Conservation (phyloP, 2,888 invertebrate species). For the Trachelus stipa region DNA sequence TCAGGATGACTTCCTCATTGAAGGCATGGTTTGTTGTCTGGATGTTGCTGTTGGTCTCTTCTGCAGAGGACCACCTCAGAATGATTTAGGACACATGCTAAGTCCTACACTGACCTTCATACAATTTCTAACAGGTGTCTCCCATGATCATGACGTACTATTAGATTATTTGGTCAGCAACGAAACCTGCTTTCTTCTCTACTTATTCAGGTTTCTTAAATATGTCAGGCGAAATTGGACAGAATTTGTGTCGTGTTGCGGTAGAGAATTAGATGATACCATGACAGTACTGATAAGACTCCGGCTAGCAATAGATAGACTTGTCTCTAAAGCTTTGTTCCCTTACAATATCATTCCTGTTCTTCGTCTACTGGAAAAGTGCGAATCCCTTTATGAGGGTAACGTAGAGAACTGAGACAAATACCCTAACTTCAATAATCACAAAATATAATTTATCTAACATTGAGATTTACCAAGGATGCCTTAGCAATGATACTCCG, state of each 20-base stretch:
- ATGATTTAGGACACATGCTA: slow-evolving; percentile 83
- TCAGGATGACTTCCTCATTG: slow-evolving; percentile 91
- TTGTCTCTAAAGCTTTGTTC: slow-evolving; percentile 85
- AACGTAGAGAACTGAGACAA: slow-evolving; percentile 80
- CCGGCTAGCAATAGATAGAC: slow-evolving; percentile 82
- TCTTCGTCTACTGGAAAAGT: slow-evolving; percentile 82
- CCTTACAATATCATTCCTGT: slow-evolving; percentile 93
- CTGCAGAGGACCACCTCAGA: slow-evolving; percentile 83
- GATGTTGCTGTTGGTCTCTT: slow-evolving; percentile 89
- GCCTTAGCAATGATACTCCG: background rate
- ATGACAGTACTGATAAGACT: slow-evolving; percentile 86
- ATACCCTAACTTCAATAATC: background rate
- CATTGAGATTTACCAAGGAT: background rate
- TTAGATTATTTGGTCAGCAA: slow-evolving; percentile 89
- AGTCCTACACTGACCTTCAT: slow-evolving; percentile 90
- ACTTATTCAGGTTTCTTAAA: slow-evolving; percentile 85
- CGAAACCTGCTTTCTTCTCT: slow-evolving; percentile 89
- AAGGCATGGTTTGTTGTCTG: slow-evolving; percentile 91
- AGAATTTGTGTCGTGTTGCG: slow-evolving; percentile 83
- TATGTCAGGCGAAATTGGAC: slow-evolving; percentile 87
- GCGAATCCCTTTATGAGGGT: slow-evolving; percentile 87
- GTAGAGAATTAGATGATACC: slow-evolving; percentile 79
- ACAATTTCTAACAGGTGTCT: slow-evolving; percentile 85
- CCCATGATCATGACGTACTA: slow-evolving; percentile 83
- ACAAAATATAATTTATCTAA: background rate